Percentiles rank a stretch among this genome's conserved stretches.
Evolutionary conservation across 2,888 invertebrate species (phyloP).

Genomic region (Scaptomyza caliginosa): DNA sequence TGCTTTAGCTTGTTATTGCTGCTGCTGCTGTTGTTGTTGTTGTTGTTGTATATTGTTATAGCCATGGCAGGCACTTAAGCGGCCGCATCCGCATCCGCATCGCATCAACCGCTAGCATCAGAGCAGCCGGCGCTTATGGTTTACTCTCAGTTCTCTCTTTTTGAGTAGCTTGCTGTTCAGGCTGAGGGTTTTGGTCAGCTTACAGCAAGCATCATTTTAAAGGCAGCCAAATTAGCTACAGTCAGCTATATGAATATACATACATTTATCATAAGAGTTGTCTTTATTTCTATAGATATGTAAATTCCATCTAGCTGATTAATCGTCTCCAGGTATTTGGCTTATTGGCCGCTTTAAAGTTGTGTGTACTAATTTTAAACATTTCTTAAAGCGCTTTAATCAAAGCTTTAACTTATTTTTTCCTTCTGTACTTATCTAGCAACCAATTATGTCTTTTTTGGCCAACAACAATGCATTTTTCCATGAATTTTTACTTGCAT

Average conservation of each 20-base stretch:
- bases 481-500: conserved; percentile 12
- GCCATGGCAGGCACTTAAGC: conserved; percentile 77
- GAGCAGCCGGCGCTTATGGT: conserved; percentile 51
- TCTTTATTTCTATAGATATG: conserved; percentile 16
- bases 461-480: conserved; percentile 12
- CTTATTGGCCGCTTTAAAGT: conserved; percentile 6
- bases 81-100: conserved; percentile 67
- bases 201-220: conserved; percentile 36
- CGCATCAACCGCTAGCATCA: conserved; percentile 31
- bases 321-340: conserved; percentile 32
- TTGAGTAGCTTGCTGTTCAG: conserved; percentile 23
- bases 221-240: conserved; percentile 68
- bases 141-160: conserved; percentile 5
- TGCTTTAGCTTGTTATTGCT: conserved; percentile 45
- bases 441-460: conserved; percentile 19
- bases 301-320: conserved; percentile 42
- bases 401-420: not conserved
- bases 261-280: too few relatives aligned
- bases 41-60: conserved; percentile 70
- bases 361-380: too few relatives aligned
- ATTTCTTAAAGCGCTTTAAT: conserved; percentile 1
- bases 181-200: conserved; percentile 20
- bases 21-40: conserved; percentile 12
- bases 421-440: not conserved
- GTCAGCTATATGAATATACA: conserved; percentile 22